These are phyloP conservation scores for Ochotona curzoniae DNA, from an alignment of 2,113 vertebrate genomes.

Conservation along the genomic window DNA sequence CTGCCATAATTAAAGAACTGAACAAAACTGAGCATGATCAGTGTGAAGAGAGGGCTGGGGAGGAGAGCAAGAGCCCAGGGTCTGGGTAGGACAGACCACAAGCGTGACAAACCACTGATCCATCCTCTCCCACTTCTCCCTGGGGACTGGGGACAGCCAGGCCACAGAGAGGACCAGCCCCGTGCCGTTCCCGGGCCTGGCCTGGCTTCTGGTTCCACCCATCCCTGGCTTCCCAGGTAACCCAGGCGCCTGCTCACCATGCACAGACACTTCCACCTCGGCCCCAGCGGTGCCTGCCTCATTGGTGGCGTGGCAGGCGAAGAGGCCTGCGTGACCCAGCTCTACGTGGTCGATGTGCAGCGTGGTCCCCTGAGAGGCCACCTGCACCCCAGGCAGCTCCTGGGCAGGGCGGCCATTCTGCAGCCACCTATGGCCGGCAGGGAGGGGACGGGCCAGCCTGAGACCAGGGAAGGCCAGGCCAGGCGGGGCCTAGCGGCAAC, in stretches of 20 bases:
- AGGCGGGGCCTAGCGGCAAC: not conserved
- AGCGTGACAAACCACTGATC: fast-evolving
- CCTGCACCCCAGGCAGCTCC: not conserved
- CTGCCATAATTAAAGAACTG: not conserved
- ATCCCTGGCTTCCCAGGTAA: fast-evolving
- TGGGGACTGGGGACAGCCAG: not conserved
- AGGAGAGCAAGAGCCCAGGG: no score
- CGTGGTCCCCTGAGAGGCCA: slow-evolving; percentile 25
- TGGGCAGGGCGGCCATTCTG: slow-evolving; percentile 74
- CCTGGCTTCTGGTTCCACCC: not conserved
- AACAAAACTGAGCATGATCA: fast-evolving
- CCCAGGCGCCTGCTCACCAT: slow-evolving; percentile 72
- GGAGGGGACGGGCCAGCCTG: not conserved
- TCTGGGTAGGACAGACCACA: not conserved
- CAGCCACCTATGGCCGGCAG: slow-evolving; percentile 79
- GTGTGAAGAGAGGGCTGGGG: not conserved
- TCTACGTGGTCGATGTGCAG: slow-evolving; percentile 73
- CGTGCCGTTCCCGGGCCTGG: not conserved
- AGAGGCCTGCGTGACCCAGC: slow-evolving; percentile 78
- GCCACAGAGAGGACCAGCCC: not conserved
- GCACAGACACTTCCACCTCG: slow-evolving; percentile 82
- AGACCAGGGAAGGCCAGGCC: not conserved
- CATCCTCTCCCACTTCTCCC: not conserved
- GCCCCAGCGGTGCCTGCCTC: slow-evolving; percentile 80
- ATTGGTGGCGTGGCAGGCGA: slow-evolving; percentile 84